Evolutionary conservation across 1,140 invertebrate species (phyloP).

Genomic region (Piezodorus guildinii): DNA sequence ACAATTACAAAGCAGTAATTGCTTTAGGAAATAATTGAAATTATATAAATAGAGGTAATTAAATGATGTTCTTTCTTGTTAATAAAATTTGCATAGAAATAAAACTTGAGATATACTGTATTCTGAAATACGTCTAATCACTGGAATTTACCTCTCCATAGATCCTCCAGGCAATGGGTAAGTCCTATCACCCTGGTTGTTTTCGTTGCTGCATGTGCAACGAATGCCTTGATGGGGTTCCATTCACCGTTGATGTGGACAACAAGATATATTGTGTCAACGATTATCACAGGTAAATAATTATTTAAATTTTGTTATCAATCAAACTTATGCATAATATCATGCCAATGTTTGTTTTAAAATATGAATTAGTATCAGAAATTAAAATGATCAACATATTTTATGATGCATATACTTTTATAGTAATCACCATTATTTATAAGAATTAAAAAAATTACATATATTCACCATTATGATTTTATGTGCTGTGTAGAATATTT

Average conservation of each 20-base stretch:
- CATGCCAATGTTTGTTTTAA: background rate
- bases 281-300: slow-evolving; percentile 73
- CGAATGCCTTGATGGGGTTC: slow-evolving; percentile 93
- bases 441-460: no score
- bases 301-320: background rate
- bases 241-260: slow-evolving; percentile 94
- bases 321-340: background rate
- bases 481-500: no score
- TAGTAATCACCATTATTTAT: no score
- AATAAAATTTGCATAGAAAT: no score
- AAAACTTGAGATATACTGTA: no score
- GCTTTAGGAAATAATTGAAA: no score
- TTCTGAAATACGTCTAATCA: no score
- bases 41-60: no score
- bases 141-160: slow-evolving; percentile 33
- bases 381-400: background rate
- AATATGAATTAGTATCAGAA: background rate
- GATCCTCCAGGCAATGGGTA: slow-evolving; percentile 98
- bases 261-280: slow-evolving; percentile 98
- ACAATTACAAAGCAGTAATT: no score
- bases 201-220: slow-evolving; percentile 97
- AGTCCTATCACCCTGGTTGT: slow-evolving; percentile 97
- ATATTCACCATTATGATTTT: no score
- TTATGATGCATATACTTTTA: no score
- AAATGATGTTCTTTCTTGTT: no score